Evolutionary conservation across 2,888 invertebrate species (phyloP), one percentile per base, ranked within the genome.

Genomic region (Xanthia icteritia): DNA sequence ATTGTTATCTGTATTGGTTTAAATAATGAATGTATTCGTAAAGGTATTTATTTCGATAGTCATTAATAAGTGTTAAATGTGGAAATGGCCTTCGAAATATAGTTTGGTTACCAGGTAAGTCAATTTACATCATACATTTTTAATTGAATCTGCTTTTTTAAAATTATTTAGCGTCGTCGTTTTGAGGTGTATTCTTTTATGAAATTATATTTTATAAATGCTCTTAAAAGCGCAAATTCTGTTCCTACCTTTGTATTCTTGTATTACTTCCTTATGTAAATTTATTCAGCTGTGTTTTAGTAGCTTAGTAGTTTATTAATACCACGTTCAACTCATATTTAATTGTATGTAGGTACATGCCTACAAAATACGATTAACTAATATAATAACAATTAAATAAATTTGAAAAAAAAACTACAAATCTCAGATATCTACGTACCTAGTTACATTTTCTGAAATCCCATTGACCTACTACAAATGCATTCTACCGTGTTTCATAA

Each of bases 1-100:
- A 73, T 81, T 85, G 72, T 75, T 81, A 58, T 77, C 48, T 81
- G 45, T 77, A 80, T 71, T 76, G 61, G 63, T 79, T 74, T 66
- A 65, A 76, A 64, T 69, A 67, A 83, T 76, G 17, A 65, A 79
- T 75, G 69, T 81, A 64, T 71, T 82, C n/a, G 75, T 76, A 72
- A 65, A 73, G 83, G 65, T 77, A 61, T 71, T 75, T 71, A 69
- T 61, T 73, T 81, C 42, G 65, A 68, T 74, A 54, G 51, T 79
- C 63, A 73, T 69, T 76, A 70, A 68, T 77, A 77, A 83, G 88
- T 88, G 88, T 79, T 81, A 65, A 71, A 82, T 73, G 82, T 84
- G 86, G 36, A 60, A 68, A 73, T 81, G 74, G 60, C 45, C 64
- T 67, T 78, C 74, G 61, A 75, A 76, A 82, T 69, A 71, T 82